Evolutionary conservation across 2,888 invertebrate genomes (phyloP).

Genomic region (Yponomeuta sedellus): DNA sequence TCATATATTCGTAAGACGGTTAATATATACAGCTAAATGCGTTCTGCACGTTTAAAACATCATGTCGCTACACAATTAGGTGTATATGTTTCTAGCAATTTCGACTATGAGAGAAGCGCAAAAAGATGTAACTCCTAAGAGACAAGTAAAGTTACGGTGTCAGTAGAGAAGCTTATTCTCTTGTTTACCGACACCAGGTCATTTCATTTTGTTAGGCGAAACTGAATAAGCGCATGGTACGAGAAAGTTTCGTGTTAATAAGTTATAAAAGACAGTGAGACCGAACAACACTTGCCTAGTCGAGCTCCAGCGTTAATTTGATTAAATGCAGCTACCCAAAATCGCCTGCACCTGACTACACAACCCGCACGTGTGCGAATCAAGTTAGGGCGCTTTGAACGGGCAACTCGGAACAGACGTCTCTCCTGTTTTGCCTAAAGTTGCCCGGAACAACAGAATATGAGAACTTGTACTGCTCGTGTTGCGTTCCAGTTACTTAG

Average conservation of each 20-base stretch:
- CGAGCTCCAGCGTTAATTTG: background rate
- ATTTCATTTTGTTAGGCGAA: too few species aligned
- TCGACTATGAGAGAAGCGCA: background rate
- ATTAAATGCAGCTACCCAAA: background rate
- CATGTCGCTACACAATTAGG: background rate
- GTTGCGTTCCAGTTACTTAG: background rate
- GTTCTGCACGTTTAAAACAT: background rate
- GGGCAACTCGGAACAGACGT: background rate
- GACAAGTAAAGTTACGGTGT: too few species aligned
- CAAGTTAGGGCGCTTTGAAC: background rate
- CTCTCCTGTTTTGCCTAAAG: conserved; percentile 1
- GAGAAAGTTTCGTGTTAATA: too few species aligned
- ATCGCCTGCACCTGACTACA: background rate
- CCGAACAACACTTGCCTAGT: background rate
- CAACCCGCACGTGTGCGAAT: background rate
- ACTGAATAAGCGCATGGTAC: too few species aligned
- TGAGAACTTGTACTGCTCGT: background rate
- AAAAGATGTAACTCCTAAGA: too few species aligned
- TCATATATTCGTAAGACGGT: too few species aligned
- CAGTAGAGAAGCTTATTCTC: too few species aligned
- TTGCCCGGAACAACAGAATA: background rate
- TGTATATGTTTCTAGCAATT: background rate
- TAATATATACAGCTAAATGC: conserved; percentile 11
- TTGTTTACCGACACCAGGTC: too few species aligned
- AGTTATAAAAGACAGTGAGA: too few species aligned